A percentile compares a stretch with the other conserved stretches of the same genome.
Conservation (phyloP, 2,888 invertebrate genomes). For the Leuctra nigra region DNA sequence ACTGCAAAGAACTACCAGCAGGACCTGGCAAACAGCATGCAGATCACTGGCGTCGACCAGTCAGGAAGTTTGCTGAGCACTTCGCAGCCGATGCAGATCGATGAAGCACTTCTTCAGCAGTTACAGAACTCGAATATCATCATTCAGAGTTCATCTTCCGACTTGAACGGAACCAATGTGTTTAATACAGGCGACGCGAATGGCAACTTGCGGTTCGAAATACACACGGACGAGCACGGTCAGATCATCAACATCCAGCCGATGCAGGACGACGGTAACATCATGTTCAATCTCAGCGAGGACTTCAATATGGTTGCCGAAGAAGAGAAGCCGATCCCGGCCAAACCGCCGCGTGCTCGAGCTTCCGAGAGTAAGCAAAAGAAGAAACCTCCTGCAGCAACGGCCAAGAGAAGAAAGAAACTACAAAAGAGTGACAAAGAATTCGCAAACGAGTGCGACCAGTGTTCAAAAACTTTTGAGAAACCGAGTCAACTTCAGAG, state of each 20-base stretch:
- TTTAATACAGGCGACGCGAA: slow-evolving; percentile 1
- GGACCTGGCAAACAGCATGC: slow-evolving; percentile 37
- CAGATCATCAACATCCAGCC: slow-evolving; percentile 27
- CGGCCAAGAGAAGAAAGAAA: too few species aligned
- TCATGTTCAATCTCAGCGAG: neutral
- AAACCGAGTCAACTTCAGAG: too few species aligned
- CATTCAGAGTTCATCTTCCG: slow-evolving; percentile 33
- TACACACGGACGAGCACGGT: slow-evolving; percentile 28
- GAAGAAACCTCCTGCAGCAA: too few species aligned
- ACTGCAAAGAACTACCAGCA: slow-evolving; percentile 38
- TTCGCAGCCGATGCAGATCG: slow-evolving; percentile 43
- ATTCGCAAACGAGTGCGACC: too few species aligned
- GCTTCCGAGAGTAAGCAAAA: neutral
- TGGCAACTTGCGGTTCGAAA: slow-evolving; percentile 23
- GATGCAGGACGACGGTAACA: slow-evolving; percentile 10
- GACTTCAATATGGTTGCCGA: neutral
- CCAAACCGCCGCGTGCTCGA: too few species aligned
- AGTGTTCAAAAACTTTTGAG: too few species aligned
- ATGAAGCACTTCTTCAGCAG: slow-evolving; percentile 41
- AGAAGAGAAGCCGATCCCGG: neutral
- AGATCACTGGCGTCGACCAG: slow-evolving; percentile 30
- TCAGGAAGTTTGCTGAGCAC: slow-evolving; percentile 33
- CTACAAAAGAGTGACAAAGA: too few species aligned
- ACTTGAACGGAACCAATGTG: neutral
- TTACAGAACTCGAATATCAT: slow-evolving; percentile 37